Evolutionary conservation across 2,113 vertebrate genomes (phyloP).

Genomic region (Oostethus manadensis): DNA sequence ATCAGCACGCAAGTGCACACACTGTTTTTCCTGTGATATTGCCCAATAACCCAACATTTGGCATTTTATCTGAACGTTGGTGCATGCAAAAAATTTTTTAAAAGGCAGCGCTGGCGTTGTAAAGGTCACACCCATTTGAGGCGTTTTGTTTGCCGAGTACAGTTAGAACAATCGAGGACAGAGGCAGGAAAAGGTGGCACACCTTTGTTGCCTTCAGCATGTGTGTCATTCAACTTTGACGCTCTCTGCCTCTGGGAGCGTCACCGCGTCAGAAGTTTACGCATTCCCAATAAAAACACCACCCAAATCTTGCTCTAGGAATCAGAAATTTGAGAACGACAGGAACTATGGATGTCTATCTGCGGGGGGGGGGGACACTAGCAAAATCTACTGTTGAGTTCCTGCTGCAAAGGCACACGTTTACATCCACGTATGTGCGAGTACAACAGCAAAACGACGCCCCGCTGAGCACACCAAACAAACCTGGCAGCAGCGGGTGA

Average conservation of each 20-base stretch:
- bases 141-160: background rate
- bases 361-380: background rate
- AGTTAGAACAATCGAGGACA: background rate
- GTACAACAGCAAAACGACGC: background rate
- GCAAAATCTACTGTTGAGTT: background rate
- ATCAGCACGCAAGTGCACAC: background rate
- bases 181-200: background rate
- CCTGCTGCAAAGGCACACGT: background rate
- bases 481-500: background rate
- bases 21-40: background rate
- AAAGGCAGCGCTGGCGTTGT: background rate
- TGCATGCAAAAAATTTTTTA: background rate
- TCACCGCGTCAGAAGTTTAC: background rate
- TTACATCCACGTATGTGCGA: background rate
- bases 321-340: background rate
- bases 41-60: background rate
- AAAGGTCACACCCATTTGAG: slow-evolving; percentile 3
- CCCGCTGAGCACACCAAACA: background rate
- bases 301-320: background rate
- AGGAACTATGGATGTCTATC: background rate
- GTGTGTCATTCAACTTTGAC: slow-evolving; percentile 1
- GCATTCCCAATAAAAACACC: background rate
- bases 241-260: background rate
- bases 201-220: slow-evolving; percentile 20
- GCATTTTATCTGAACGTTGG: background rate